Conservation (phyloP, 2,888 invertebrate species). For the Anoplius nigerrimus region DNA sequence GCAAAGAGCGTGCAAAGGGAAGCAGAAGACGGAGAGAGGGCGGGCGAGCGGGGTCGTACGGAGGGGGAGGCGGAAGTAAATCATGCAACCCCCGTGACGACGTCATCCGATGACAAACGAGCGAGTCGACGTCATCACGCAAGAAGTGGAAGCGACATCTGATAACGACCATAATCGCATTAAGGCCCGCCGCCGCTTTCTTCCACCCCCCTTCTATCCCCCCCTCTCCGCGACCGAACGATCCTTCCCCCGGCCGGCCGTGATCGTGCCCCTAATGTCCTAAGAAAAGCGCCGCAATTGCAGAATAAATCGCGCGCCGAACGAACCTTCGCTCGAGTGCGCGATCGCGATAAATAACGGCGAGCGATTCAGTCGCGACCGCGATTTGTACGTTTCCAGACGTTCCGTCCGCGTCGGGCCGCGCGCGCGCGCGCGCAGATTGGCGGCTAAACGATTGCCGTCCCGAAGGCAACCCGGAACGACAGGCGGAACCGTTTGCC, state of each 20-base stretch:
- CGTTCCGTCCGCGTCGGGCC: no score
- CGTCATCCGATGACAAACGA: constrained; percentile 74
- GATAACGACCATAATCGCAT: constrained; percentile 73
- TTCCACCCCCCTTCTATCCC: neutral
- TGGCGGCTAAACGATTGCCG: no score
- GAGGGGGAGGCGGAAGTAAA: constrained; percentile 69
- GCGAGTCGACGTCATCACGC: constrained; percentile 67
- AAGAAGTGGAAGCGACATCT: constrained; percentile 72
- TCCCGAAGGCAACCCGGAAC: no score
- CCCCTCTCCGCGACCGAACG: constrained; percentile 20
- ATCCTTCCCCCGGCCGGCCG: constrained; percentile 36
- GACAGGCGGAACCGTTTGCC: no score
- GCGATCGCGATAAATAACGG: no score
- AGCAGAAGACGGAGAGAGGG: constrained; percentile 38
- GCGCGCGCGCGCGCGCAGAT: no score
- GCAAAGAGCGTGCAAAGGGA: constrained; percentile 5
- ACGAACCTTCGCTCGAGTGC: neutral
- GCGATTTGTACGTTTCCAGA: no score
- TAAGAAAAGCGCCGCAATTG: constrained; percentile 50
- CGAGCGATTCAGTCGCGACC: no score
- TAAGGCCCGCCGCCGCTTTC: constrained; percentile 47
- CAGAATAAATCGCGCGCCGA: constrained; percentile 48
- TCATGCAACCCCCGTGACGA: constrained; percentile 69
- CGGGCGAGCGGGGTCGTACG: constrained; percentile 50
- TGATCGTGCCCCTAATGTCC: constrained; percentile 54